Conservation (phyloP, 2,113 vertebrate species). For the Penelope pileata region DNA sequence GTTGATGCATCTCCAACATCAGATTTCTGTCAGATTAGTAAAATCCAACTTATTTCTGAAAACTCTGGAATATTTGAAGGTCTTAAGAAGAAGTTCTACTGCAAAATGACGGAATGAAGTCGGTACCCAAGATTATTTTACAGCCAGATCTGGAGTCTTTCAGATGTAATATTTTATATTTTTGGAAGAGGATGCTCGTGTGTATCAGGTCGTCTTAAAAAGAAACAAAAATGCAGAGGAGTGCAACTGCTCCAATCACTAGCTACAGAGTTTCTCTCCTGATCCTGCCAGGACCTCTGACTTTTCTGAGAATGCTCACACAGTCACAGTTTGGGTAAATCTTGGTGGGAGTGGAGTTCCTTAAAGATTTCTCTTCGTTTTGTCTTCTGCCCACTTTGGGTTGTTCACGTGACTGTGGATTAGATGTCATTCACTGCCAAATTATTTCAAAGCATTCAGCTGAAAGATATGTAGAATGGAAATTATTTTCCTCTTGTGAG, state of each 20-base stretch:
- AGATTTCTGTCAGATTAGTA: constrained; percentile 21
- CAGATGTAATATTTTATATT: not conserved
- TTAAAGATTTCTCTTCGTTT: not conserved
- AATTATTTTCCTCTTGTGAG: not conserved
- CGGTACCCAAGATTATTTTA: not conserved
- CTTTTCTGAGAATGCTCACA: not conserved
- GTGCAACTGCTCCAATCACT: not conserved
- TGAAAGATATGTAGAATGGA: constrained; percentile 21
- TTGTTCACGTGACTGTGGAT: not conserved
- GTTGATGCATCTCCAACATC: not conserved
- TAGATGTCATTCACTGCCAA: not conserved
- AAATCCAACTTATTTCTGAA: constrained; percentile 1
- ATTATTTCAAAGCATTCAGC: constrained; percentile 1
- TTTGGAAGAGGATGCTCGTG: not conserved
- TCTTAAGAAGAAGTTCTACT: not conserved
- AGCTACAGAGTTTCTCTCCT: not conserved
- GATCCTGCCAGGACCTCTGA: not conserved
- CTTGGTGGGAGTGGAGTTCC: not conserved
- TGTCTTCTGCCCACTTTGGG: not conserved
- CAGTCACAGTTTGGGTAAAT: not conserved
- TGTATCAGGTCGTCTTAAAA: not conserved
- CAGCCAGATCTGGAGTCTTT: not conserved
- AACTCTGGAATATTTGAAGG: constrained; percentile 16
- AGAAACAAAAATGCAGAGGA: not conserved
- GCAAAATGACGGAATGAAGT: constrained; percentile 12